Evolutionary conservation across 2,888 invertebrate genomes (phyloP), one percentile per base, ranked within the genome.

Genomic region (Anthrax anthrax): DNA sequence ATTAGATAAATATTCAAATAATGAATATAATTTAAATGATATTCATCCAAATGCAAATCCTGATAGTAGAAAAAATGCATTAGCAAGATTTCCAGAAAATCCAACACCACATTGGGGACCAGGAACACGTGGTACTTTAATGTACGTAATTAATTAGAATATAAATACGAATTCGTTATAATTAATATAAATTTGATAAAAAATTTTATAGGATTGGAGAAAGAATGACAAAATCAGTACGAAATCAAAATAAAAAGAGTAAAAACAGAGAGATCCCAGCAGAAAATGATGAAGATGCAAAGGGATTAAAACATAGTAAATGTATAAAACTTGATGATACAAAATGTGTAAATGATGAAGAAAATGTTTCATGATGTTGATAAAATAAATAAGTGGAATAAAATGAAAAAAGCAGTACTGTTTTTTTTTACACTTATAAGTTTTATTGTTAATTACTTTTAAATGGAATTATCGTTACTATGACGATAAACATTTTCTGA

Each of bases 91-190:
- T 68, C 94, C 90, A 64, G 74, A 74, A 55, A 96, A 96, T 71
- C 95, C 95, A 0, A 70, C 80, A 27, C 78, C 81, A 0, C 72
- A 81, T 65, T 96, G 95, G 95, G 95, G 96, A 1, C 95, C 96
- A 0, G 94, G 92, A 42, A 78, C 83, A 0, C 74, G 81, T 54
- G 79, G 88, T 1, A 80, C 77, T 18, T 78, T 83, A 17, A 87
- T 85, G 85, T 86, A 65, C 70, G 75, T 65, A 32, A n/a, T n/a
- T n/a, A n/a, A n/a, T n/a, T n/a, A 3, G 10, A 44, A 18, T 39
- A 3, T 42, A 43, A 23, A 34, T 23, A 23, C 23, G 12, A 12
- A 5, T 32, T 12, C 6, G 9, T n/a, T 48, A 38, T 17, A 42
- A 44, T 42, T 43, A n/a, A n/a, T 42, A 46, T 9, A 13, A 38